A percentile compares a stretch with the other conserved stretches of the same genome.
phyloP scores from a whole-genome alignment of 1,140 invertebrate species.

The Eriocheir sinensis region DNA sequence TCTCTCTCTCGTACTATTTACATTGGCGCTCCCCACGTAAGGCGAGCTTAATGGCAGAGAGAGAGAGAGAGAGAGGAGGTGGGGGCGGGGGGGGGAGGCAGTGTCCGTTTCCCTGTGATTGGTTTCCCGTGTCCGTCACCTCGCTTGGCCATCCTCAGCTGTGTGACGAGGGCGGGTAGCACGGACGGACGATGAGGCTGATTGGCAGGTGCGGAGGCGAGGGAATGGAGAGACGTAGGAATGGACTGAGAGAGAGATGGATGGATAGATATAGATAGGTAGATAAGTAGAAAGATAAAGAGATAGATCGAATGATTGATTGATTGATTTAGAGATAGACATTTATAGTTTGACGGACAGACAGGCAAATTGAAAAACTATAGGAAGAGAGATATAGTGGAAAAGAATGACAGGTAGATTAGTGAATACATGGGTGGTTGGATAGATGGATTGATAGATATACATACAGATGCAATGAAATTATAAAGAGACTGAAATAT shows the following conservation, averaged over 20 bases:
- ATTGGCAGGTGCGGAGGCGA: not conserved
- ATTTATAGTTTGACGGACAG: not conserved
- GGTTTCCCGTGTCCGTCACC: not conserved
- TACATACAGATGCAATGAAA: no score
- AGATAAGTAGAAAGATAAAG: no score
- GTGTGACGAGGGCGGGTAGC: not conserved
- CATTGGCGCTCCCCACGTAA: not conserved
- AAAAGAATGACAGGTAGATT: no score
- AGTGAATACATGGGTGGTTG: no score
- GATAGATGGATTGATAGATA: no score
- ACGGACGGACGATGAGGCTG: no score
- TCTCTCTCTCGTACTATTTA: not conserved
- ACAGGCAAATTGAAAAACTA: not conserved
- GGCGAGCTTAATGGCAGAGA: not conserved
- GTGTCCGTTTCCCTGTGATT: not conserved
- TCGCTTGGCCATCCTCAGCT: not conserved
- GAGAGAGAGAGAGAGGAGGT: conserved; percentile 8
- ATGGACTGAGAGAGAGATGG: not conserved
- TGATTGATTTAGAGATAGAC: not conserved
- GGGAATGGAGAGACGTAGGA: not conserved
- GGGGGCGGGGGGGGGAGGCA: not conserved
- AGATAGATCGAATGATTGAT: not conserved
- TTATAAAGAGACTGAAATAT: no score
- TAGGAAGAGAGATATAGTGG: no score
- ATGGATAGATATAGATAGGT: not conserved